Base-by-base conservation (phyloP, 2,888 invertebrate species). In the Pteria penguin region DNA sequence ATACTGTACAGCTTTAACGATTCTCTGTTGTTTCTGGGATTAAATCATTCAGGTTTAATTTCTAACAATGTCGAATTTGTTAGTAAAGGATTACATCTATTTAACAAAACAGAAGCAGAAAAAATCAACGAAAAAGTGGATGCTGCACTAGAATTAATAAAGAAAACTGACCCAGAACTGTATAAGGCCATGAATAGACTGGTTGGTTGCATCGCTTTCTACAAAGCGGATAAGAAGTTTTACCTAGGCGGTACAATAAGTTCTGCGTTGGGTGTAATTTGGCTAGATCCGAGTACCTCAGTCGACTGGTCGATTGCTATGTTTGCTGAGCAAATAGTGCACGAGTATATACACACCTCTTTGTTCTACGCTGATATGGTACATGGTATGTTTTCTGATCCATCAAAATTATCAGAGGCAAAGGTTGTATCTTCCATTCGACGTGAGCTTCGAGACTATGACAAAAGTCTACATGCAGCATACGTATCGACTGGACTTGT, bases 301-400 rank as follows among this genome's bases (percentile, higher is more conserved):
- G 5, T n/a, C 14, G 66, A 65, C 27, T 72, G 66, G 66, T 33
- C 66, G n/a, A 55, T 72, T 36, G 33, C 72, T 22, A 58, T 60
- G 36, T 57, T 33, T 65, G 72, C 72, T 18, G 72, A 72, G 29
- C 32, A 36, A n/a, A 72, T 72, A 27, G 72, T 72, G 18, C 72
- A 72, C 24, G 72, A 72, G 36, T 72, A 58, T 22, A 72, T 66
- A 27, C 72, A 72, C 45, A 72, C 55, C 33, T 8, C 32, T 27
- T 60, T 72, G 26, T 66, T 66, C 57, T 72, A 45, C 36, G 65
- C 66, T n/a, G 72, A 72, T 22, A 24, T 72, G 18, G 72, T 65
- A 26, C 58, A 66, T 33, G 72, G 72, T 11, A 55, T 29, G 2
- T 63, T 26, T 31, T 29, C 24, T 11, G 31, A 63, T 5, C 27